These are phyloP conservation scores for Xanthorhoe designata DNA, from an alignment of 2,888 invertebrate species.

Conservation along the genomic window DNA sequence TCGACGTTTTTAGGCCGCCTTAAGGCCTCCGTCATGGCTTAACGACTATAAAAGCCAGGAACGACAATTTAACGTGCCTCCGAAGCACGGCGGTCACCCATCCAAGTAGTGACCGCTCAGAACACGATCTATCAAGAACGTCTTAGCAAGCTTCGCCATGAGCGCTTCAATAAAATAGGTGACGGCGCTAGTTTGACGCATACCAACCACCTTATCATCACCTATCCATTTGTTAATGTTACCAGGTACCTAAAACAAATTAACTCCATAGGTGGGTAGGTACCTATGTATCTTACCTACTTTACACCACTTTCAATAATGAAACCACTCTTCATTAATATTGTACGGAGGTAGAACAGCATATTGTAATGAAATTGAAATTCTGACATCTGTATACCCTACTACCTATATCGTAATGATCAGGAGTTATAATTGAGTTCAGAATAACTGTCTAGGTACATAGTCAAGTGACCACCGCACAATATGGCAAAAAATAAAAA, in stretches of 20 bases:
- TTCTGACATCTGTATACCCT: neutral
- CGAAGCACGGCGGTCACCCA: too few species aligned
- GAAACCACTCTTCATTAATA: conserved; percentile 13
- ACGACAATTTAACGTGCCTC: too few species aligned
- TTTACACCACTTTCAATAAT: conserved; percentile 5
- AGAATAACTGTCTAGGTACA: neutral
- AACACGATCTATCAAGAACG: too few species aligned
- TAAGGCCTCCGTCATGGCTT: too few species aligned
- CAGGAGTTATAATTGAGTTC: neutral
- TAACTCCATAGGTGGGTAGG: neutral
- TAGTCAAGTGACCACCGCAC: neutral
- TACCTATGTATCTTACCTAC: conserved; percentile 6
- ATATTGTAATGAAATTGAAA: conserved; percentile 1
- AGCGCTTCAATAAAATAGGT: too few species aligned
- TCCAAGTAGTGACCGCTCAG: too few species aligned
- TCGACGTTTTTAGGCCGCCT: too few species aligned
- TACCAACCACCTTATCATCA: too few species aligned
- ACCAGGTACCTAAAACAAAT: neutral
- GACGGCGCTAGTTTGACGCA: too few species aligned
- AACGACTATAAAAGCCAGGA: too few species aligned
- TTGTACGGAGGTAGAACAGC: neutral
- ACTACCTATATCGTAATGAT: neutral
- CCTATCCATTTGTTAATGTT: too few species aligned
- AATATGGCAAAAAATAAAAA: conserved; percentile 12
- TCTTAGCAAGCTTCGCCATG: too few species aligned